Conservation (phyloP, 2,113 vertebrate species). For the Merops nubicus region DNA sequence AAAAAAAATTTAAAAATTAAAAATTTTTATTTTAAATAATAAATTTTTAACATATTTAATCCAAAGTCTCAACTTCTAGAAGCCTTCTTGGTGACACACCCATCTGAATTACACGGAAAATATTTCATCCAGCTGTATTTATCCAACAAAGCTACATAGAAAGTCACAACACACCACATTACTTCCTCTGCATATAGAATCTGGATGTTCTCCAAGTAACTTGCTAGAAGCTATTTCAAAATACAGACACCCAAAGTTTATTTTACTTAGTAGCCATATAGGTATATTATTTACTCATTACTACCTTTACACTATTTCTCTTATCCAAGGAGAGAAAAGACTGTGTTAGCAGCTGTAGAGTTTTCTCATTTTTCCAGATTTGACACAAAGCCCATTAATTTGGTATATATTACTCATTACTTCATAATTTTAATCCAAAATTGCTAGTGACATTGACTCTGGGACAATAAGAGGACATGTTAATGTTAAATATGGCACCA, state of each 20-base stretch:
- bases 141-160: neutral
- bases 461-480: conserved; percentile 20
- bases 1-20: too few relatives aligned
- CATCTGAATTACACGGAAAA: neutral
- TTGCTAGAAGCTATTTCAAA: neutral
- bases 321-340: neutral
- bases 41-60: too few relatives aligned
- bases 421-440: neutral
- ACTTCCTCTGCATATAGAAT: neutral
- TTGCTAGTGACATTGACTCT: conserved; percentile 1
- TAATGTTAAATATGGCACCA: conserved; percentile 48
- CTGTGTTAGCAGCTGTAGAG: neutral
- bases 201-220: neutral
- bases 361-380: neutral
- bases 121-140: neutral
- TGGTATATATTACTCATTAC: neutral
- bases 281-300: neutral
- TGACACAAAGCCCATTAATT: neutral
- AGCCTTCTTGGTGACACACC: neutral
- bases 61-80: neutral
- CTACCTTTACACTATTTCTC: neutral
- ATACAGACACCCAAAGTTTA: neutral
- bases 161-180: neutral
- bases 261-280: neutral
- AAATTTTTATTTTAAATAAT: too few relatives aligned